Percentiles rank a stretch among this genome's conserved stretches.
phyloP scores from a whole-genome alignment of 2,797 vertebrate species.

The Anguilla megastoma region DNA sequence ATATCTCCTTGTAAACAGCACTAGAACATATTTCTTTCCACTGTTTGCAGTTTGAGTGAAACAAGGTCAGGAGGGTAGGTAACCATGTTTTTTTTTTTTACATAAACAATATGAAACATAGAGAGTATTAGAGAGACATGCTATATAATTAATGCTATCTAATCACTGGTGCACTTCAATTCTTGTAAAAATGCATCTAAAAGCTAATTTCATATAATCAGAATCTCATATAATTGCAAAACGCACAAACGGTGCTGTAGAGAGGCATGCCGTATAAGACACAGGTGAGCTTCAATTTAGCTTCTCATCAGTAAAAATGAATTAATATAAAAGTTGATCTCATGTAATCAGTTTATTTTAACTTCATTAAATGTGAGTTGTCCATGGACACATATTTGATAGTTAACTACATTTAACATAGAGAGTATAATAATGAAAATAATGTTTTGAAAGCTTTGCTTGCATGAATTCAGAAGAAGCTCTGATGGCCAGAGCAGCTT shows the following conservation, averaged over 20 bases:
- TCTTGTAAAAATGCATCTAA: neutral
- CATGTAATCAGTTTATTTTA: neutral
- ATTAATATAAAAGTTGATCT: neutral
- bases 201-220: neutral
- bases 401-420: neutral
- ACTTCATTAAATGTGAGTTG: neutral
- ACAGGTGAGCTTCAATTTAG: neutral
- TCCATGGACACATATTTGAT: neutral
- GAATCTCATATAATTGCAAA: neutral
- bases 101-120: neutral
- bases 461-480: neutral
- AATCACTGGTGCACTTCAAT: neutral
- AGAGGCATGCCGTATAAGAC: neutral
- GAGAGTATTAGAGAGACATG: neutral
- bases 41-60: neutral
- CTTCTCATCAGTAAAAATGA: neutral
- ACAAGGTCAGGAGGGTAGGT: neutral
- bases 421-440: neutral
- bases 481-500: neutral
- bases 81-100: neutral
- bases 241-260: neutral
- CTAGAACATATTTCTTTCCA: too few relatives aligned
- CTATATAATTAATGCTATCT: neutral
- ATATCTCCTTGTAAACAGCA: too few relatives aligned
- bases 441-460: neutral